Percentiles rank a stretch among this genome's conserved stretches.
phyloP scores from a whole-genome alignment of 2,113 vertebrate species.

The Poeciliopsis prolifica region DNA sequence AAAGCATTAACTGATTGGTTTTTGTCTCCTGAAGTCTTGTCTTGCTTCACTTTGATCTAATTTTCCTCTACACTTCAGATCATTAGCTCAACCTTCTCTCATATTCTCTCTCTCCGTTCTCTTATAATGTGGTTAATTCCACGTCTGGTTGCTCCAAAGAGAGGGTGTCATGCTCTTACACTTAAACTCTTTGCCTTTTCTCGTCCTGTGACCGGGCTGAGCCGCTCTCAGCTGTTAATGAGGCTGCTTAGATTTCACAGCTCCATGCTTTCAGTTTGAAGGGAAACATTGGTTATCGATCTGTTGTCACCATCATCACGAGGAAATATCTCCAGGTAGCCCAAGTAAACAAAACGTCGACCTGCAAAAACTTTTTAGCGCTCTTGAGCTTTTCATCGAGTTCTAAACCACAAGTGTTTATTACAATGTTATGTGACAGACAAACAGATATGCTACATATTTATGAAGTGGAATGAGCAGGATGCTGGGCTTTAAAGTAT shows the following conservation, averaged over 20 bases:
- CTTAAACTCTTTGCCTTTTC: slow-evolving; percentile 23
- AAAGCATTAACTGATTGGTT: slow-evolving; percentile 38
- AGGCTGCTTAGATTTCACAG: slow-evolving; percentile 22
- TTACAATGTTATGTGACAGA: background rate
- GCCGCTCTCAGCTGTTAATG: slow-evolving; percentile 31
- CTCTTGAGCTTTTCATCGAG: background rate
- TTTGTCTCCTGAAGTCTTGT: slow-evolving; percentile 8
- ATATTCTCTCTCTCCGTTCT: slow-evolving; percentile 20
- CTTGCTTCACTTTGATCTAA: slow-evolving; percentile 1
- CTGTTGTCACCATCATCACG: background rate
- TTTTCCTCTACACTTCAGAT: slow-evolving; percentile 36
- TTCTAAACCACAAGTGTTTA: background rate
- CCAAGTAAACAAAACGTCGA: background rate
- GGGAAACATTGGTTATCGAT: background rate
- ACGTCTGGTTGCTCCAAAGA: slow-evolving; percentile 31
- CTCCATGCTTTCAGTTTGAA: slow-evolving; percentile 20
- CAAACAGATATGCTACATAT: too few species aligned
- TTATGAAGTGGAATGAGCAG: too few species aligned
- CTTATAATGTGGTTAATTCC: slow-evolving; percentile 6
- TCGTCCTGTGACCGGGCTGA: slow-evolving; percentile 29
- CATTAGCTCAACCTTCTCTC: slow-evolving; percentile 29
- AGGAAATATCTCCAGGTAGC: background rate
- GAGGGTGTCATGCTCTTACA: slow-evolving; percentile 44
- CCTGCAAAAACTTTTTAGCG: too few species aligned
- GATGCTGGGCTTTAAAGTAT: too few species aligned